phyloP scores from a whole-genome alignment of 2,888 invertebrate genomes.

The Caenorhabditis panamensis region DNA sequence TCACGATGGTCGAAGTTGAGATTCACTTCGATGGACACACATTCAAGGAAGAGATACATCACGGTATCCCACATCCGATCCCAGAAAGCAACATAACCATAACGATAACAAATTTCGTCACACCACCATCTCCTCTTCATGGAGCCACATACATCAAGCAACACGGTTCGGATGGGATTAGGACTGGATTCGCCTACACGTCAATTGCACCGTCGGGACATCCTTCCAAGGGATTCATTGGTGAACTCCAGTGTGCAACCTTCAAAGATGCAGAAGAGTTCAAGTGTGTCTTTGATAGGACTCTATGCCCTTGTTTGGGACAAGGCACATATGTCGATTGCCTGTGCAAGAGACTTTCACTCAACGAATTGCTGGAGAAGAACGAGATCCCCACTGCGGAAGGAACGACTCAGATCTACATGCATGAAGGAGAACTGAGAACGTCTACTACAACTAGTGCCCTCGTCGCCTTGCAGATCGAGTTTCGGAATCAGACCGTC shows the following conservation, averaged over 20 bases:
- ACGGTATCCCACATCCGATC: background rate
- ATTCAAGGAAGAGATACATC: background rate
- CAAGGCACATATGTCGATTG: background rate
- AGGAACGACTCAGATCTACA: background rate
- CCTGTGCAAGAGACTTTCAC: background rate
- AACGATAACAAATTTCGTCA: constrained; percentile 1
- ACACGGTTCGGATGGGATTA: background rate
- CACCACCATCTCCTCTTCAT: constrained; percentile 20
- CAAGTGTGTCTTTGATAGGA: background rate
- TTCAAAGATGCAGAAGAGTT: background rate
- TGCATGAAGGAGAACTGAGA: background rate
- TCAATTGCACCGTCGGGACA: background rate
- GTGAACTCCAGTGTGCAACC: background rate
- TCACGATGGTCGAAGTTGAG: background rate
- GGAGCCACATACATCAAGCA: constrained; percentile 21
- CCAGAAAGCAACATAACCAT: constrained; percentile 11
- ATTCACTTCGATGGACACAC: background rate
- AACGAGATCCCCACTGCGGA: background rate
- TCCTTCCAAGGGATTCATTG: background rate
- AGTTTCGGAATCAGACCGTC: background rate
- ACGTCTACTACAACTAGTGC: background rate
- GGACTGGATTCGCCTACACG: background rate
- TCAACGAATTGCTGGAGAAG: background rate
- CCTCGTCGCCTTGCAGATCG: background rate
- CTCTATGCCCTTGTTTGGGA: background rate